phyloP scores from a whole-genome alignment of 2,797 vertebrate genomes.

The Coccyzus lansbergi region DNA sequence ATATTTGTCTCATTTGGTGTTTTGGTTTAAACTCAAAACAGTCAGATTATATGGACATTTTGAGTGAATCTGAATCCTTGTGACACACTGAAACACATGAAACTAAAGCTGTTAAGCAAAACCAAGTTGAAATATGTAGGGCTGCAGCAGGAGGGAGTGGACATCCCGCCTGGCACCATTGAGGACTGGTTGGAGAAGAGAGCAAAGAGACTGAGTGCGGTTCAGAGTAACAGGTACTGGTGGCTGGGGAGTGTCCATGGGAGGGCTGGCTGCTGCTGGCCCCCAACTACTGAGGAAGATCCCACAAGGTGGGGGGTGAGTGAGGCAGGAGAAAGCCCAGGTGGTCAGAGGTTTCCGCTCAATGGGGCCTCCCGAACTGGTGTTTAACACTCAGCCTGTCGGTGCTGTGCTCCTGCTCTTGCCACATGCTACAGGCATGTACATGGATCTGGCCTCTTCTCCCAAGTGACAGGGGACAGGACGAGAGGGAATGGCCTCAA shows the following conservation, averaged over 20 bases:
- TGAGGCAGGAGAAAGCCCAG: not conserved
- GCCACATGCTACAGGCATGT: rapidly evolving
- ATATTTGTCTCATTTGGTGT: not conserved
- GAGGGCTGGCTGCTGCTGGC: not conserved
- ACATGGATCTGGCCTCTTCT: too few relatives aligned
- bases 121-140: not conserved
- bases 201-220: conserved; percentile 79
- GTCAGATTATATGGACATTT: not conserved
- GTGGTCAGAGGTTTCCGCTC: not conserved
- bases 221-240: conserved; percentile 82
- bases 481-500: too few relatives aligned
- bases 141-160: conserved; percentile 65
- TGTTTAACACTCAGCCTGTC: not conserved
- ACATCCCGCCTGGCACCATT: conserved; percentile 69
- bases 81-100: not conserved
- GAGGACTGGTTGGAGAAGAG: conserved; percentile 91
- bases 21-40: not conserved
- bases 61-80: not conserved
- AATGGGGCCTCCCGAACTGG: not conserved
- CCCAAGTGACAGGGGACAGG: too few relatives aligned
- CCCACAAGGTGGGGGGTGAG: not conserved
- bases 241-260: not conserved
- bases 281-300: not conserved
- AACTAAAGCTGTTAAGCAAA: not conserved
- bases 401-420: rapidly evolving